Conservation (phyloP, 2,888 invertebrate species). For the Agonopterix subpropinquella region DNA sequence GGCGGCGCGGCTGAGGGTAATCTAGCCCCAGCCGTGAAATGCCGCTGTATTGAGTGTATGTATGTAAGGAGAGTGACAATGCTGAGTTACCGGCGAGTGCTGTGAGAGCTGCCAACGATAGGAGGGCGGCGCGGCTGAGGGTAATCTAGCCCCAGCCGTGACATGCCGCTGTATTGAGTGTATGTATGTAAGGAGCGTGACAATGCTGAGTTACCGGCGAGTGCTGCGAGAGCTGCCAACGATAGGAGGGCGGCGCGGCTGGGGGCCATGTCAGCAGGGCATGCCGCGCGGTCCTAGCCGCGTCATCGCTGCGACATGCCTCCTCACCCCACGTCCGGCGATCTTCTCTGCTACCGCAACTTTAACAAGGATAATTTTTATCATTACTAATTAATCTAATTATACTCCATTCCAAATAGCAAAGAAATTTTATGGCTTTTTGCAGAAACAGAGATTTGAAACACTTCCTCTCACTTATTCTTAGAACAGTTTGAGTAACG, state of each 20-base stretch:
- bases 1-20: conserved; percentile 56
- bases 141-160: conserved; percentile 59
- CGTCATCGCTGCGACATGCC: conserved; percentile 56
- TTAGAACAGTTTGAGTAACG: no score
- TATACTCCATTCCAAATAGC: no score
- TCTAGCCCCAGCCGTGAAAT: conserved; percentile 29
- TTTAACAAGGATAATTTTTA: conserved; percentile 11
- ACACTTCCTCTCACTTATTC: no score
- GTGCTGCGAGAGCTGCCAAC: conserved; percentile 68
- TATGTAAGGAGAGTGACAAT: no score
- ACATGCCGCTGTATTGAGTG: conserved; percentile 17
- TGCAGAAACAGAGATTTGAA: no score
- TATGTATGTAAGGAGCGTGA: no score
- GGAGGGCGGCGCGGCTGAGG: conserved; percentile 38
- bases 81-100: background rate
- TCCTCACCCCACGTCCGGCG: conserved; percentile 23
- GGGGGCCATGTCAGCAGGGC: conserved; percentile 72
- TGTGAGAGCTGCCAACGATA: background rate
- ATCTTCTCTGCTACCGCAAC: conserved; percentile 18
- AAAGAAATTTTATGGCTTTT: no score
- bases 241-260: conserved; percentile 70
- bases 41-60: no score
- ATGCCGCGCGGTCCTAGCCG: conserved; percentile 57
- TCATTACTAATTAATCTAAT: no score
- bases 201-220: conserved; percentile 44